These are phyloP conservation scores for Dromaius novaehollandiae DNA, from an alignment of 2,113 vertebrate genomes.

Conservation along the genomic window DNA sequence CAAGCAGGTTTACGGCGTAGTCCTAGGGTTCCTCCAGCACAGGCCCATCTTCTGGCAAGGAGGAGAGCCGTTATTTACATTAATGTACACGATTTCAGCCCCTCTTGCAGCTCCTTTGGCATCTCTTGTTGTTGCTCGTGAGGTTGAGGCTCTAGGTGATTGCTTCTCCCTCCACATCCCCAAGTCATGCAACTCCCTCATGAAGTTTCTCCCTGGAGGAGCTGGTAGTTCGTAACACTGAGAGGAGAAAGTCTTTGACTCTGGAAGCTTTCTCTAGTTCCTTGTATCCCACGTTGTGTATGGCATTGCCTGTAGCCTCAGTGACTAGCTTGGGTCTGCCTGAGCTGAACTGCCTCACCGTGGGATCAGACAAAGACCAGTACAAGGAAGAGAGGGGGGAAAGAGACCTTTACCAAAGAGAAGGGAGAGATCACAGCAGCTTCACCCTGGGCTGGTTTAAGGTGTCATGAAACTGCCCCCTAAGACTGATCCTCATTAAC, in stretches of 20 bases:
- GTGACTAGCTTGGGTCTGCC: not conserved
- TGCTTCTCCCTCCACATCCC: not conserved
- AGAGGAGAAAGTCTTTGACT: not conserved
- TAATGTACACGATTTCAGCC: not conserved
- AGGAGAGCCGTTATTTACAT: not conserved
- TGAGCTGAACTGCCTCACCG: not conserved
- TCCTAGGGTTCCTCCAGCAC: not conserved
- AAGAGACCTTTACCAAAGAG: not conserved
- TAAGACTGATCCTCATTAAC: not conserved
- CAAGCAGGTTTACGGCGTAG: not conserved
- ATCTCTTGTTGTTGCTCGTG: not conserved
- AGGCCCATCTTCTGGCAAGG: not conserved
- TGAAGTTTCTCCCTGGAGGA: not conserved
- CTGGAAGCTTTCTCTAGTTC: not conserved
- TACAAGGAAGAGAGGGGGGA: accelerated
- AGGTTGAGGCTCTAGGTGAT: not conserved
- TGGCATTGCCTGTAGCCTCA: accelerated
- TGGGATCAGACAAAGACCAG: not conserved
- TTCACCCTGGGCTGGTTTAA: not conserved
- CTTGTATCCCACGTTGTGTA: not conserved
- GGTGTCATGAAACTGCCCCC: not conserved
- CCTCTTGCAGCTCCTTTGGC: not conserved
- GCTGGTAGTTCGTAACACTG: accelerated
- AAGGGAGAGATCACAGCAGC: not conserved
- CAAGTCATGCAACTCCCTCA: not conserved